Base-by-base conservation (phyloP, 1,140 invertebrate genomes). In the Heliconius nattereri region DNA sequence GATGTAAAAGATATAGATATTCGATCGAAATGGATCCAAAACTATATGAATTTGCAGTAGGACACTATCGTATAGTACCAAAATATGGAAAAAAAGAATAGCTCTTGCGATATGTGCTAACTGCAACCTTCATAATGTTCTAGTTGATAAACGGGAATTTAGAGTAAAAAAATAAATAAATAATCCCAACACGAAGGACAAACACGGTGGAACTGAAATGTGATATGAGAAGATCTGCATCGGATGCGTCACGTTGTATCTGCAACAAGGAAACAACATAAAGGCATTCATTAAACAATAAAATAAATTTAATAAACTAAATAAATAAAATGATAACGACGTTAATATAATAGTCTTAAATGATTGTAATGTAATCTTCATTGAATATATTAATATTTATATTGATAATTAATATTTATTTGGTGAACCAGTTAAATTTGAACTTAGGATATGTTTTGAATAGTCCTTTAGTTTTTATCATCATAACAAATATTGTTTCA, bases 41-140 rank as follows among this genome's bases (percentile, higher is more conserved):
- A 88, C 86, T 82, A 80, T 80, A 86, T 81, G 84, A 89, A 90
- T 89, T 81, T 87, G 85, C 85, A 91, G 86, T 87, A 72, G 81
- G 87, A 79, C 84, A 86, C 81, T 84, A 90, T 91, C 91, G 89
- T 80, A 85, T 78, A 40, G 79, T 73, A 19, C 79, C 66, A 82
- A 83, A 76, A 37, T 57, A 66, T 78, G 77, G 66, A 57, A 45
- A 76, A 76, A 16, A 73, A 20, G 35, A 83, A 74, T 54, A 78
- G 60, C 57, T 78, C 78, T 85, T 72, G 81, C 90, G 91, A 93
- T 92, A 71, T 83, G 80, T 86, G 83, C 87, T 86, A 81, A 88
- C 86, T 89, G 87, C 83, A 83, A 76, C 78, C 87, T 87, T 86
- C 85, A 79, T 83, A 82, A 80, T 79, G 83, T 83, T 87, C 87